phyloP scores from a whole-genome alignment of 30 jellyfish, hydroid and myxozoan genomes.

The Hydractinia echinata region DNA sequence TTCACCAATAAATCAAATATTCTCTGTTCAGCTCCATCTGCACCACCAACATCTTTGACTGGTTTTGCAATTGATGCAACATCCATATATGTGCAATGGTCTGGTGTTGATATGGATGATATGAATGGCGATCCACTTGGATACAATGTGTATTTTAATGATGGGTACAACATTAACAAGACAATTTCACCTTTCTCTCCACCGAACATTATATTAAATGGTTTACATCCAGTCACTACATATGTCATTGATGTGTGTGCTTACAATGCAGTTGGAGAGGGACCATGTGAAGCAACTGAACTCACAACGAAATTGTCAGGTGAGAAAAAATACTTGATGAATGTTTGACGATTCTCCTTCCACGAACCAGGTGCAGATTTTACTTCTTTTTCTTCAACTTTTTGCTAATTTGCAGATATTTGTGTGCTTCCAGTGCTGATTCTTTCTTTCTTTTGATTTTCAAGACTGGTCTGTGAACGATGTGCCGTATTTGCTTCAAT shows the following conservation, averaged over 20 bases:
- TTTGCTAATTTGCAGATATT: too few relatives aligned
- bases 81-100: conserved; percentile 17
- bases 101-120: background rate
- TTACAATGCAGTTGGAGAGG: conserved; percentile 2
- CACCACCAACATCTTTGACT: background rate
- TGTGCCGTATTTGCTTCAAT: too few relatives aligned
- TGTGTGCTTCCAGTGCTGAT: too few relatives aligned
- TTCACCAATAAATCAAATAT: too few relatives aligned
- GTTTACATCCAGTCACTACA: background rate
- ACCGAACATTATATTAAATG: background rate
- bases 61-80: background rate
- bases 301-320: background rate
- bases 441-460: too few relatives aligned
- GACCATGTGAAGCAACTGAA: conserved; percentile 19
- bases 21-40: background rate
- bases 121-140: conserved; percentile 18
- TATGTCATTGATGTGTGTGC: conserved; percentile 5
- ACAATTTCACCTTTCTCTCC: background rate
- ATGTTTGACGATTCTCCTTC: too few relatives aligned
- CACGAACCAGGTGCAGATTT: too few relatives aligned
- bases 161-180: background rate
- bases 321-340: background rate
- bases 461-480: too few relatives aligned
- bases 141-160: background rate
- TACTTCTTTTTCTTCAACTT: too few relatives aligned